A percentile compares a stretch with the other conserved stretches of the same genome.
phyloP scores from a whole-genome alignment of 2,888 invertebrate species.

The Stramonita haemastoma region DNA sequence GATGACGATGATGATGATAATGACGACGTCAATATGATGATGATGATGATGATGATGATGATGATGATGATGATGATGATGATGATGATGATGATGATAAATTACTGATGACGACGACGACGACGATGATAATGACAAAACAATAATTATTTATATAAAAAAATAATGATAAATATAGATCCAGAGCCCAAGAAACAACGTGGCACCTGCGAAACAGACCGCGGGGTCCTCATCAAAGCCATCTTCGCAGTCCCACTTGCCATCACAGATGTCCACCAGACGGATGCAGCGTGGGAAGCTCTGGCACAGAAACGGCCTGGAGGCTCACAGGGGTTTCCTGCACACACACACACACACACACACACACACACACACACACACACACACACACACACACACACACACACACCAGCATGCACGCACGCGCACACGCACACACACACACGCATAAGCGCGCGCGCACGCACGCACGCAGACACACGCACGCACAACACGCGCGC shows the following conservation, averaged over 20 bases:
- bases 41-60: background rate
- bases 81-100: no score
- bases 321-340: conserved; percentile 73
- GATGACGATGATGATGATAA: no score
- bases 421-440: no score
- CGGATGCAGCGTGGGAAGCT: conserved; percentile 67
- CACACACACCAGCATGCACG: no score
- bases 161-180: no score
- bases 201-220: conserved; percentile 71
- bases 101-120: background rate
- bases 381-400: background rate
- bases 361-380: background rate
- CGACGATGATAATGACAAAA: no score
- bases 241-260: conserved; percentile 72
- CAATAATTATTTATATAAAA: no score
- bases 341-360: background rate
- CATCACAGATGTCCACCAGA: conserved; percentile 72
- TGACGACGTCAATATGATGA: no score
- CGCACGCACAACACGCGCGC: no score
- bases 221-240: conserved; percentile 73
- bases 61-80: background rate
- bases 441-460: no score
- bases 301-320: conserved; percentile 73
- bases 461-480: no score
- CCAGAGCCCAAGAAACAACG: background rate